Conservation (phyloP, 1,140 invertebrate species). For the Mycetomoellerius zeteki region DNA sequence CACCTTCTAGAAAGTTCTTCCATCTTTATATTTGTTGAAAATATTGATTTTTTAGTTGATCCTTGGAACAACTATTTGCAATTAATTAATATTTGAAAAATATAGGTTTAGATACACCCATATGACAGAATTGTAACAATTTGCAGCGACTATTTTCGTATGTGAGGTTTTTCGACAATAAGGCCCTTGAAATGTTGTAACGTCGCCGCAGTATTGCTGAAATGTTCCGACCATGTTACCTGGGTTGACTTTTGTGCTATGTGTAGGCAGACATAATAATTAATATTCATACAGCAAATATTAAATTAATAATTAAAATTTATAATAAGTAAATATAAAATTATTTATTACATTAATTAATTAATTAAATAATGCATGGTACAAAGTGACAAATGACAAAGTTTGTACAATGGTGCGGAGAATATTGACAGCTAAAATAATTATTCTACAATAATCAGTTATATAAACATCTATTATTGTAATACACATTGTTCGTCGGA, state of each 20-base stretch:
- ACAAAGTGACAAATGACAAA: neutral
- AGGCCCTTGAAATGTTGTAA: too few relatives aligned
- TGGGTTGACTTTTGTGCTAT: too few relatives aligned
- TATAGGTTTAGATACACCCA: too few relatives aligned
- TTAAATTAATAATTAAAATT: too few relatives aligned
- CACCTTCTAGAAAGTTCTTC: constrained; percentile 29
- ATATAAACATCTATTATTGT: constrained; percentile 75
- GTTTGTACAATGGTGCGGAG: neutral
- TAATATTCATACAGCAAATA: constrained; percentile 19
- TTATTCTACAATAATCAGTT: neutral
- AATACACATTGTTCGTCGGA: constrained; percentile 81
- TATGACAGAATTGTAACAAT: too few relatives aligned
- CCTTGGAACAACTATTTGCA: neutral
- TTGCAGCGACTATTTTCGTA: too few relatives aligned
- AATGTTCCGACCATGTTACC: too few relatives aligned
- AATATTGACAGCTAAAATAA: neutral
- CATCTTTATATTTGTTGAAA: neutral
- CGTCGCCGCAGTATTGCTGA: too few relatives aligned
- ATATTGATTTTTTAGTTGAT: constrained; percentile 19
- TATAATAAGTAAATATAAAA: constrained; percentile 14
- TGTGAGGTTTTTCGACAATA: too few relatives aligned
- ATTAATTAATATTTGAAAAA: constrained; percentile 19
- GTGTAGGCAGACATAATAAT: constrained; percentile 4
- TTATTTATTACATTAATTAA: constrained; percentile 25
- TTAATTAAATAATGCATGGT: constrained; percentile 7